These are phyloP conservation scores for Hyaena hyaena DNA, from an alignment of 2,113 vertebrate genomes.

Conservation along the genomic window DNA sequence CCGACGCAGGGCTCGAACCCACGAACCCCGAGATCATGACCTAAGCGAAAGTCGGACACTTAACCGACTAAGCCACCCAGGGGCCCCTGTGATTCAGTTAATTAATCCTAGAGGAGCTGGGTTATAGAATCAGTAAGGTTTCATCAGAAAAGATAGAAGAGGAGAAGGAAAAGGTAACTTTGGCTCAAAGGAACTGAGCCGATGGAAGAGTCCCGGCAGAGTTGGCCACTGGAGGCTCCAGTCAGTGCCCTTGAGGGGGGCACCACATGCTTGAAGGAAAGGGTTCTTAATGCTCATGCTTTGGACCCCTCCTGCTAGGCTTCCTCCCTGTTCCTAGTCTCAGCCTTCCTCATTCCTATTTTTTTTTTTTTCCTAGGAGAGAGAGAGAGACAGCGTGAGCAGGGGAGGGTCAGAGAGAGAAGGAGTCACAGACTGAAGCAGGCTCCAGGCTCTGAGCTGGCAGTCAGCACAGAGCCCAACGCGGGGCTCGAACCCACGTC, in stretches of 20 bases:
- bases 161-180: neutral
- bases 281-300: neutral
- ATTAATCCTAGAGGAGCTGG: neutral
- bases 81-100: neutral
- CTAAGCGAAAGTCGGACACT: too few relatives aligned
- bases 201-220: neutral
- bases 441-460: too few relatives aligned
- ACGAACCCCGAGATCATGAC: too few relatives aligned
- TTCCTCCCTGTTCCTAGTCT: neutral
- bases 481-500: too few relatives aligned
- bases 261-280: neutral
- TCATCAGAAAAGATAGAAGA: neutral
- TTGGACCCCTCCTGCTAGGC: neutral
- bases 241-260: neutral
- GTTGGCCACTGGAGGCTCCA: neutral
- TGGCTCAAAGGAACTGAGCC: neutral
- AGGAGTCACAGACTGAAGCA: too few relatives aligned
- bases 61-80: too few relatives aligned
- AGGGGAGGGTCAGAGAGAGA: too few relatives aligned
- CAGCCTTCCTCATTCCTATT: neutral
- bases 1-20: too few relatives aligned
- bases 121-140: neutral
- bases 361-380: too few relatives aligned
- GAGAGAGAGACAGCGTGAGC: too few relatives aligned
- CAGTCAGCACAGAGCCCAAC: too few relatives aligned